phyloP scores from a whole-genome alignment of 1,140 invertebrate genomes.

The Carcinoscorpius rotundicauda region DNA sequence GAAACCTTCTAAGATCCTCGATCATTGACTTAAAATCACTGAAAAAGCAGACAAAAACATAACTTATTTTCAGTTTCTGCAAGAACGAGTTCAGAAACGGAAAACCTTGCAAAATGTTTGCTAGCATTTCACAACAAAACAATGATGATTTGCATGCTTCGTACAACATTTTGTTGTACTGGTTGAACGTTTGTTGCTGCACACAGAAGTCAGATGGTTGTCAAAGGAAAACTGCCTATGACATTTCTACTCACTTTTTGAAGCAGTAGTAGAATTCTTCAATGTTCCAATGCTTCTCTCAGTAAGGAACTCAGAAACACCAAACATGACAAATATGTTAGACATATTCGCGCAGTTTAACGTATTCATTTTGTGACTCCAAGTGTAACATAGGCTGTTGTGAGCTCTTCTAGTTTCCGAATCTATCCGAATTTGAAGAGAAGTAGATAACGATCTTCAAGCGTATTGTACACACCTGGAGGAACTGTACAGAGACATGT shows the following conservation, averaged over 20 bases:
- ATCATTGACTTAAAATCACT: too few species aligned
- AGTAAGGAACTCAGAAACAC: conserved; percentile 6
- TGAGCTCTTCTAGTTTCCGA: conserved; percentile 9
- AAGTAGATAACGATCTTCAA: not conserved
- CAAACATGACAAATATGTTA: conserved; percentile 17
- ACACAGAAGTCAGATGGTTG: conserved; percentile 15
- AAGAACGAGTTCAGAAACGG: too few species aligned
- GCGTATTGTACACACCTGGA: not conserved
- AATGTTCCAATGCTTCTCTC: conserved; percentile 13
- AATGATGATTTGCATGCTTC: too few species aligned
- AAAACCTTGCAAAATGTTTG: too few species aligned
- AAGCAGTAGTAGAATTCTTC: conserved; percentile 3
- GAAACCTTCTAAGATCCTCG: too few species aligned
- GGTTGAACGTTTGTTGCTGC: conserved; percentile 16
- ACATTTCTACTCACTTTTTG: not conserved
- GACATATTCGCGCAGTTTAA: conserved; percentile 19
- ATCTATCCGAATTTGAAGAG: conserved; percentile 13
- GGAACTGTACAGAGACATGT: conserved; percentile 13
- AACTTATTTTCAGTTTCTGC: too few species aligned
- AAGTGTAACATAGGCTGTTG: conserved; percentile 15
- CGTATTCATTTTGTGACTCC: conserved; percentile 19
- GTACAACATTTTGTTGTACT: too few species aligned
- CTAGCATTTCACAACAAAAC: too few species aligned
- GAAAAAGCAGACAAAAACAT: too few species aligned
- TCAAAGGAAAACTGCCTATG: conserved; percentile 20